Percentiles rank a stretch among this genome's conserved stretches.
phyloP scores from a whole-genome alignment of 1,140 invertebrate genomes.

The Drosophila pallidifrons region DNA sequence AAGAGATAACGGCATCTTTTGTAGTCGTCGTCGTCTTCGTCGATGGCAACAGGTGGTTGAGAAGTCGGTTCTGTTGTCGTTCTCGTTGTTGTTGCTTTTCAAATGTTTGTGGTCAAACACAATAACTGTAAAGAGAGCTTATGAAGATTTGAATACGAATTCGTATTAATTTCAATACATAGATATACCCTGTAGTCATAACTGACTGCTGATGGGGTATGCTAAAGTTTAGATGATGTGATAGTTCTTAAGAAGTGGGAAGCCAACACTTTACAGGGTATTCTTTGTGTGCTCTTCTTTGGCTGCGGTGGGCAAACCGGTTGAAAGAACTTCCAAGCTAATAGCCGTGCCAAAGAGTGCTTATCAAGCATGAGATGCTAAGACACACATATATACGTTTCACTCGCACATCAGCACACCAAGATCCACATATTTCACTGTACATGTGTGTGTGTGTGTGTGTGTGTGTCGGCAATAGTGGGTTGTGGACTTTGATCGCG shows the following conservation, averaged over 20 bases:
- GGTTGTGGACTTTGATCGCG: constrained; percentile 69
- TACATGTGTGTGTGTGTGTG: background rate
- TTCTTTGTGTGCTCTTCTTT: background rate
- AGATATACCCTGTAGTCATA: background rate
- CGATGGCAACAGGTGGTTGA: constrained; percentile 60
- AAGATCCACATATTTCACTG: constrained; percentile 21
- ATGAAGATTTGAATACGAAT: constrained; percentile 35
- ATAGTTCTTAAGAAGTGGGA: background rate
- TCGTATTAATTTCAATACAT: constrained; percentile 11
- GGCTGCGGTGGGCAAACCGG: constrained; percentile 56
- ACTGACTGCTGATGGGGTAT: background rate
- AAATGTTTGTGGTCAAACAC: constrained; percentile 74
- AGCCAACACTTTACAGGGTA: background rate
- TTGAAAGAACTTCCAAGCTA: constrained; percentile 53
- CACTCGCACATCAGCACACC: constrained; percentile 24
- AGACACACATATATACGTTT: constrained; percentile 40
- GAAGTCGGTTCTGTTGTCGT: constrained; percentile 28
- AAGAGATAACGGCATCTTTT: constrained; percentile 62
- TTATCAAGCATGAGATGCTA: constrained; percentile 70
- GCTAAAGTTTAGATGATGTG: background rate
- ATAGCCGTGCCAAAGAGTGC: constrained; percentile 62
- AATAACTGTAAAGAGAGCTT: constrained; percentile 54
- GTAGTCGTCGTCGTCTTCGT: constrained; percentile 8
- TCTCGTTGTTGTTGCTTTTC: constrained; percentile 38
- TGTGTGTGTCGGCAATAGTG: constrained; percentile 32